These are phyloP conservation scores for Cacajao melanocephalus DNA, from an alignment of 2,797 vertebrate genomes.

Conservation along the genomic window DNA sequence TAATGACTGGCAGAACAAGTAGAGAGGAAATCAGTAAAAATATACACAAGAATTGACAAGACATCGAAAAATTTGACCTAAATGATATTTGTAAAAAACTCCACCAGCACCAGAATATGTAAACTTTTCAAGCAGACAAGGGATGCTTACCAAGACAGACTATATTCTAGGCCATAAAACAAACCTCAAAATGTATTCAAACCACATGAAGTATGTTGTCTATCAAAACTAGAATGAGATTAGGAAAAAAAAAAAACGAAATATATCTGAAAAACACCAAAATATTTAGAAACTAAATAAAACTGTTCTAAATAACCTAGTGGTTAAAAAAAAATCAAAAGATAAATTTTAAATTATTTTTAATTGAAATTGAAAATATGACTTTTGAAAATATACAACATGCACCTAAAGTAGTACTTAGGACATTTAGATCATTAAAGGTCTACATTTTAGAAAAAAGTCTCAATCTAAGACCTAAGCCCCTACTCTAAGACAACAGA, in stretches of 20 bases:
- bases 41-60: background rate
- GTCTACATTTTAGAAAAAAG: background rate
- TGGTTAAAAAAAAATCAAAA: background rate
- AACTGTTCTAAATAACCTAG: background rate
- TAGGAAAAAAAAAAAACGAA: background rate
- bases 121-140: background rate
- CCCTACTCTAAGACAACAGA: background rate
- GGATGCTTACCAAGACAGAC: background rate
- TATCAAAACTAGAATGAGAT: background rate
- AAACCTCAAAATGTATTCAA: conserved; percentile 2
- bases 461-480: background rate
- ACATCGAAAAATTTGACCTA: background rate
- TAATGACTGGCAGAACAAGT: background rate
- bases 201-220: background rate
- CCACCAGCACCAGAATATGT: background rate
- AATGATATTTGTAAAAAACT: background rate
- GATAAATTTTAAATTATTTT: background rate
- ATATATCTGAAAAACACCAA: background rate
- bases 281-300: background rate
- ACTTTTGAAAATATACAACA: background rate
- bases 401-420: background rate
- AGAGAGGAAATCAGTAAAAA: background rate
- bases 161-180: background rate
- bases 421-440: background rate
- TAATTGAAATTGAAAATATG: conserved; percentile 20